Evolutionary conservation across 2,113 vertebrate species (phyloP).

Genomic region (Lampris megalopsis): DNA sequence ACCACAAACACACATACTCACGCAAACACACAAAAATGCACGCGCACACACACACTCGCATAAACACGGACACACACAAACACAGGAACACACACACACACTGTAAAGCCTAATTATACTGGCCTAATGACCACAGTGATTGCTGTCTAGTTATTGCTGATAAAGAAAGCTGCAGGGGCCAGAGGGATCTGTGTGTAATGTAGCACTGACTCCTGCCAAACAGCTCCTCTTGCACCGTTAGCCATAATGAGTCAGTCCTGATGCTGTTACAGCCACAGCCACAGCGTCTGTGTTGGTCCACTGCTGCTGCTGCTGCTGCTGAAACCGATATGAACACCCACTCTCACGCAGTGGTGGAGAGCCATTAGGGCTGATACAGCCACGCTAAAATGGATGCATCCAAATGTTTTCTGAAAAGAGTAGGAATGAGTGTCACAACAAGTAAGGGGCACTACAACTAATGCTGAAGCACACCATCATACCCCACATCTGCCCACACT

Average conservation of each 20-base stretch:
- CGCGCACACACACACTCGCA: neutral
- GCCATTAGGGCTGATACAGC: constrained; percentile 55
- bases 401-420: constrained; percentile 46
- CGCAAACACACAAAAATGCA: too few relatives aligned
- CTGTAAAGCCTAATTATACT: constrained; percentile 47
- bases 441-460: neutral
- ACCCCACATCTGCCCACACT: neutral
- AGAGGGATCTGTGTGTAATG: constrained; percentile 22
- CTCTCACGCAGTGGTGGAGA: constrained; percentile 44
- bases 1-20: constrained; percentile 4
- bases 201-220: constrained; percentile 47
- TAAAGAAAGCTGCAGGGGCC: constrained; percentile 44
- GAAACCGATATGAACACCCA: constrained; percentile 36
- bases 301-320: constrained; percentile 44
- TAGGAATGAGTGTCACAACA: constrained; percentile 10
- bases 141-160: constrained; percentile 46
- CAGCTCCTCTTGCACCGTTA: constrained; percentile 46
- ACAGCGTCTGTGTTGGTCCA: constrained; percentile 21
- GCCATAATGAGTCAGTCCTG: constrained; percentile 59
- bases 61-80: neutral
- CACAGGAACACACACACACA: constrained; percentile 17
- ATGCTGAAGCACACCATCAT: constrained; percentile 14
- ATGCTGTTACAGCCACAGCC: constrained; percentile 27
- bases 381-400: constrained; percentile 35
- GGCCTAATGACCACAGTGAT: constrained; percentile 58